Evolutionary conservation across 2,797 vertebrate species (phyloP).

Genomic region (Corythornis leucogaster): DNA sequence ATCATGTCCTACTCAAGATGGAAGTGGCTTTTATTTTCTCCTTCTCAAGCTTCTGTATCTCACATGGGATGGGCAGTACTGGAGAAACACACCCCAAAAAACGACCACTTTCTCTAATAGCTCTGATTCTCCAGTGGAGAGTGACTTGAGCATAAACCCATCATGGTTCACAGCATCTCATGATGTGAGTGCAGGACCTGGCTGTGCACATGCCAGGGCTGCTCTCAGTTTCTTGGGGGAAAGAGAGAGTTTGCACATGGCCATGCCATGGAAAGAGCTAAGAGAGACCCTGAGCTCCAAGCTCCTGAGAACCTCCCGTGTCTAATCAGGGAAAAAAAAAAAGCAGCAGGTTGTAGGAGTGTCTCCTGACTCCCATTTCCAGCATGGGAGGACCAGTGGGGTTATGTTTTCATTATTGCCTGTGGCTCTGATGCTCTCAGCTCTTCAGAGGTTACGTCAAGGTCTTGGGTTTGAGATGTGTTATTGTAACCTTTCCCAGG

Average conservation of each 20-base stretch:
- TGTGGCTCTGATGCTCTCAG: slow-evolving; percentile 23
- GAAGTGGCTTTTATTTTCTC: not conserved
- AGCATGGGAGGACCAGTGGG: not conserved
- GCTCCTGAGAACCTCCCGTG: not conserved
- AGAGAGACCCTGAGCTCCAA: not conserved
- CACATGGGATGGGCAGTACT: fast-evolving
- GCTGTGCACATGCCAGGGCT: not conserved
- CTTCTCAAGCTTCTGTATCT: not conserved
- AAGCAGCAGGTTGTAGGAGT: not conserved
- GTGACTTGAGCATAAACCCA: not conserved
- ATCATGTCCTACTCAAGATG: fast-evolving
- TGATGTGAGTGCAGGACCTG: not conserved
- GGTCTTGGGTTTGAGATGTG: slow-evolving; percentile 50
- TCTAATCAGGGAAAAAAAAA: slow-evolving; percentile 28
- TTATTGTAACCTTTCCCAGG: slow-evolving; percentile 23
- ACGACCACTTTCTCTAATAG: not conserved
- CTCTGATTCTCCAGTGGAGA: not conserved
- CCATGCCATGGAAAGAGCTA: not conserved
- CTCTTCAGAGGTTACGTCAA: slow-evolving; percentile 56
- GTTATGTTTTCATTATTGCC: slow-evolving; percentile 45
- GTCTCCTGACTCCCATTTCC: slow-evolving; percentile 2
- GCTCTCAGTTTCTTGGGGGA: not conserved
- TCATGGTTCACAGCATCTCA: not conserved
- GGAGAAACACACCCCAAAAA: not conserved
- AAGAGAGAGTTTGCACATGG: not conserved